Base-by-base conservation (phyloP, 2,888 invertebrate species). In the Platycnemis pennipes region DNA sequence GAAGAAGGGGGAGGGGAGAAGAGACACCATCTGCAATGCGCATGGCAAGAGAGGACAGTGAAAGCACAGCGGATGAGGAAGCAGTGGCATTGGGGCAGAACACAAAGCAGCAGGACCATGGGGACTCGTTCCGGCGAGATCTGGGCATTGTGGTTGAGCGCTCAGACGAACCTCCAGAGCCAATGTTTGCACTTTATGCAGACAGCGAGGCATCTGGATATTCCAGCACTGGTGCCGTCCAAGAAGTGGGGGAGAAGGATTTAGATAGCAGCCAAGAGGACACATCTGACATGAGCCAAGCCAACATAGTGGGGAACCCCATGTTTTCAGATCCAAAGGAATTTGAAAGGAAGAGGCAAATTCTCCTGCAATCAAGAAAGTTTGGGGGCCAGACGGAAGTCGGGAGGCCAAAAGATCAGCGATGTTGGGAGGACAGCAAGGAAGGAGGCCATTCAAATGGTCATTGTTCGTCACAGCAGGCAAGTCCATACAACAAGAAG, bases 271-370 rank as follows among this genome's bases (percentile, higher is more conserved):
- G 86, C 16, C 91, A 77, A 85, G 94, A 94, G 19, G 94, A 94
- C 86, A 63, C 94, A 46, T 88, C 94, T 45, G 98, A 98, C 96
- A 98, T 98, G 95, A 98, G 98, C 96, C 97, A 98, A 95, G 98
- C 98, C 94, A 98, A 98, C 94, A 98, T 99, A 95, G 98, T 98
- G 94, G 98, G 98, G 95, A 99, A 98, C 97, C 98, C 99, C 94
- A 98, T 99, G 98, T 98, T 98, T 97, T 98, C 98, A 94, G 95
- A 96, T 77, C 96, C 96, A 91, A 96, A 96, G 88, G 95, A 96
- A 42, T 95, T 95, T 49, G 95, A 95, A 31, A 95, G 95, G 46
- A 95, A 95, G 53, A 95, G 95, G 26, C 95, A 95, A 53, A 95
- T 95, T 11, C 95, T 95, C 31, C 94, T 95, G 42, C 95, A 94